Evolutionary conservation across 2,797 vertebrate genomes (phyloP), one percentile per base, ranked within the genome.

Genomic region (Hafferia zeledoni): DNA sequence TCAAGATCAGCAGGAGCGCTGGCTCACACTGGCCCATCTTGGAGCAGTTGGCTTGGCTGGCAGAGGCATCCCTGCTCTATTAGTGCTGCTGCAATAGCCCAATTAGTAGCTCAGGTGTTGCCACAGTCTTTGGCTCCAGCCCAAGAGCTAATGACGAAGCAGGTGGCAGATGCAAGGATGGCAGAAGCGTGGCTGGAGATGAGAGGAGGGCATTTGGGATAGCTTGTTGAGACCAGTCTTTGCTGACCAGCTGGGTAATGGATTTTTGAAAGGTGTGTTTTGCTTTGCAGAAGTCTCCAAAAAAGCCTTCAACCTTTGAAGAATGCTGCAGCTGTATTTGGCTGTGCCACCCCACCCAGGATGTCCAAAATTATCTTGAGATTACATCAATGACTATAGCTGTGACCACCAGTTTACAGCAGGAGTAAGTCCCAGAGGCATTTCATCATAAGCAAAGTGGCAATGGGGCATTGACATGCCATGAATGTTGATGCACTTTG

Each of bases 101-200:
- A 52, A 9, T 90, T 59, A 83, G 47, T 47, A 35, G 85, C 37
- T 89, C 88, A 95, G 90, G 95, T 90, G 89, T 92, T 94, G 86
- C 81, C 86, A 92, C 78, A 47, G 64, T 30, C 52, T 15, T 67
- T 94, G 94, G 83, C 74, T 43, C 17, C 0, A 0, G 74, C 68
- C 86, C 93, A 90, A 37, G 70, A 87, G 69, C 69, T 95, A 84
- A 93, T 87, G 78, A 87, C 27, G 49, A 93, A 94, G 94, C 81
- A 90, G 81, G 83, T 56, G 64, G 81, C 64, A 80, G 86, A 87
- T 89, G 78, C 0, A 0, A 85, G 89, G 77, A 50, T 61, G 89
- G 90, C 81, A 83, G 87, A 70, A 87, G 17, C 0, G 0, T n/a
- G 63, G 67, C 23, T 71, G 84, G 75, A 77, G 68, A 63, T 49